Percentiles rank a stretch among this genome's conserved stretches.
Conservation (phyloP, 2,797 vertebrate species). For the Catamblyrhynchus diadema region DNA sequence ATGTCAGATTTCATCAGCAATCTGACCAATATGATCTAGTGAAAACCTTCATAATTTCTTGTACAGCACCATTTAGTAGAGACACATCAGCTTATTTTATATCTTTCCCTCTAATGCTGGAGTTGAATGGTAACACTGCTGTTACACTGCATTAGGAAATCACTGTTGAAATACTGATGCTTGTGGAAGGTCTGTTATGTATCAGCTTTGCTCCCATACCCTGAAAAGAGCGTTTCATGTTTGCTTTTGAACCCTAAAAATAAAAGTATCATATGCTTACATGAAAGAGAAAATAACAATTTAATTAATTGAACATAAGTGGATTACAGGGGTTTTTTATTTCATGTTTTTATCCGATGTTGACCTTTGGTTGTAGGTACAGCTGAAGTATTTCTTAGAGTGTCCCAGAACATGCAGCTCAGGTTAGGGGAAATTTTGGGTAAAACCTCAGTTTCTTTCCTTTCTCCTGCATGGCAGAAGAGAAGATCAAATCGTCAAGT, state of each 20-base stretch:
- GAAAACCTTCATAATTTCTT: neutral
- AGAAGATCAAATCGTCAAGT: slow-evolving; percentile 96
- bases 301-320: neutral
- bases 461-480: slow-evolving; percentile 80
- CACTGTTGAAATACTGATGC: neutral
- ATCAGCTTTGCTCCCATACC: neutral
- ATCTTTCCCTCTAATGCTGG: neutral
- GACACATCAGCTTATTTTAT: rapidly evolving
- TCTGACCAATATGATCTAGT: neutral
- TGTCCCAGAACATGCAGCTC: neutral
- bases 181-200: neutral
- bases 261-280: neutral
- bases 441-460: slow-evolving; percentile 8
- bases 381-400: neutral
- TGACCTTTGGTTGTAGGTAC: neutral
- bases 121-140: neutral
- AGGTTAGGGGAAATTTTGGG: neutral
- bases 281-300: neutral
- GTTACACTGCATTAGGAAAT: neutral
- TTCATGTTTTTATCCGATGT: neutral
- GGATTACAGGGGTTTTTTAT: neutral
- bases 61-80: neutral
- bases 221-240: neutral
- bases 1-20: neutral
- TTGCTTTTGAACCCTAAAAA: neutral